These are phyloP conservation scores for Elgaria multicarinata DNA, from an alignment of 2,113 vertebrate genomes.

Conservation along the genomic window DNA sequence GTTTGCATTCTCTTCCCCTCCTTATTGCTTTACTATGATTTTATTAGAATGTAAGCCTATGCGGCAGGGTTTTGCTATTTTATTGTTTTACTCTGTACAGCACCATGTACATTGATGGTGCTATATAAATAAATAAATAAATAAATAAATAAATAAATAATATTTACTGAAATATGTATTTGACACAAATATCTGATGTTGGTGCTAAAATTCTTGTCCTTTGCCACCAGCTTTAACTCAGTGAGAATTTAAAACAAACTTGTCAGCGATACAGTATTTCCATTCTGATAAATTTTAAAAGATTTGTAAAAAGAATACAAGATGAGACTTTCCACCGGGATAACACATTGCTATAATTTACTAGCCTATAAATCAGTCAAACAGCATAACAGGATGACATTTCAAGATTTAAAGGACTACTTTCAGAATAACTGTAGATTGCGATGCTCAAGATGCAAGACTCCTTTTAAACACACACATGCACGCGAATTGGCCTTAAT, in stretches of 20 bases:
- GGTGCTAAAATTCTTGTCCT: background rate
- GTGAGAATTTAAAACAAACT: background rate
- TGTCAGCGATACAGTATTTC: background rate
- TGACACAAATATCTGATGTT: background rate
- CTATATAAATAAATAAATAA: no score
- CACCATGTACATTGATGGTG: no score
- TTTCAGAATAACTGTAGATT: slow-evolving; percentile 1
- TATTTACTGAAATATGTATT: background rate
- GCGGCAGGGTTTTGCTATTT: no score
- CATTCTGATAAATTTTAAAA: background rate
- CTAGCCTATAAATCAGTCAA: background rate
- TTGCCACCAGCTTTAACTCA: background rate
- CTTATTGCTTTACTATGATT: no score
- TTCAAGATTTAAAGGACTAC: background rate
- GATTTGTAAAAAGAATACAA: background rate
- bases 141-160: no score
- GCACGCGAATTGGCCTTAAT: background rate
- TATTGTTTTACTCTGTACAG: no score
- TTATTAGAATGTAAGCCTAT: no score
- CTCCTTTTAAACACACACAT: background rate
- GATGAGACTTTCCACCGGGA: background rate
- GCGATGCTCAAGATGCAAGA: background rate
- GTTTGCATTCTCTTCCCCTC: no score
- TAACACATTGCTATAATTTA: background rate
- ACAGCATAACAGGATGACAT: background rate